A percentile compares a stretch with the other conserved stretches of the same genome.
Conservation (phyloP, 2,113 vertebrate genomes). For the Theropithecus gelada region DNA sequence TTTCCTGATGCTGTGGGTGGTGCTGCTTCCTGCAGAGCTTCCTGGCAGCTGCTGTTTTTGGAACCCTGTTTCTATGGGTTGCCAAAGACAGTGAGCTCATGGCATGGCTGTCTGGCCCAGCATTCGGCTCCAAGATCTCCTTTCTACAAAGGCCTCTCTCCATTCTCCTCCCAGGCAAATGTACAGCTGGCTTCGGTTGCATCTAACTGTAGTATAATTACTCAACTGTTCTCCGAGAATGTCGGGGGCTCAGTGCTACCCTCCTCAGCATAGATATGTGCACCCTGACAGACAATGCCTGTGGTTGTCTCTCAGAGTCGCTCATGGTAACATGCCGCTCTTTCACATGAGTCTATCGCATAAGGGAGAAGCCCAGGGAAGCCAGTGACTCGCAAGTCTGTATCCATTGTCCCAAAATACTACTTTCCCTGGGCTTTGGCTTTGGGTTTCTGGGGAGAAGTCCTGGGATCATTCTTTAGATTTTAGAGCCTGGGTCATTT, state of each 20-base stretch:
- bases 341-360: slow-evolving; percentile 13
- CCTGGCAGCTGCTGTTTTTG: slow-evolving; percentile 50
- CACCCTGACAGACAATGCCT: not conserved
- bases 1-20: not conserved
- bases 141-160: not conserved
- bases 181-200: not conserved
- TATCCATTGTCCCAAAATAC: not conserved
- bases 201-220: not conserved
- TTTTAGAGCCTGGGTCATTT: not conserved
- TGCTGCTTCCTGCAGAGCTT: slow-evolving; percentile 40
- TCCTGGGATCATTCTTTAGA: not conserved
- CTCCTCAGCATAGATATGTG: not conserved
- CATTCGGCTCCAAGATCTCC: not conserved
- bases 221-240: not conserved
- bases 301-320: not conserved
- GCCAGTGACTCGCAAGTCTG: not conserved
- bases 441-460: not conserved
- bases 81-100: slow-evolving; percentile 59
- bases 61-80: not conserved
- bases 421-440: not conserved
- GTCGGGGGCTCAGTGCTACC: not conserved
- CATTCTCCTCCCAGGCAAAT: not conserved
- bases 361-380: slow-evolving; percentile 1
- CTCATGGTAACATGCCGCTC: not conserved
- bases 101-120: not conserved